Percentiles rank a stretch among this genome's conserved stretches.
These are phyloP conservation scores for Vultur gryphus DNA, from an alignment of 2,797 vertebrate species.

Conservation along the genomic window DNA sequence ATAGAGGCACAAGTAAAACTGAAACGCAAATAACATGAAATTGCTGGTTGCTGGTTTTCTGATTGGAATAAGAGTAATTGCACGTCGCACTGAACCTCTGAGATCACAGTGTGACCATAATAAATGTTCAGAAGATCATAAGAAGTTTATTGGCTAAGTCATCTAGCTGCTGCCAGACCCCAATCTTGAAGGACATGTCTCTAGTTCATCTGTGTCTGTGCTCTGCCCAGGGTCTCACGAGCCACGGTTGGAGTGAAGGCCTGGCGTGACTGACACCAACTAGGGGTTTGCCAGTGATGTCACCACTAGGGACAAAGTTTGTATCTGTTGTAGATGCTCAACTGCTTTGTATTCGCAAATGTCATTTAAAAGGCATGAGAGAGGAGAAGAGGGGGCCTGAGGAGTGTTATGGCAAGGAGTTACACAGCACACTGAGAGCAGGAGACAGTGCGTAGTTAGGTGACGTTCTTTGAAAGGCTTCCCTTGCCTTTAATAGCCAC, in stretches of 20 bases:
- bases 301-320: not conserved
- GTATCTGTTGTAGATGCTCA: not conserved
- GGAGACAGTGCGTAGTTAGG: not conserved
- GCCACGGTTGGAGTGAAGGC: not conserved
- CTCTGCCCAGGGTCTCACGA: not conserved
- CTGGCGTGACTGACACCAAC: not conserved
- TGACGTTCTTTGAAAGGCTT: not conserved
- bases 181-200: not conserved
- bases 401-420: not conserved
- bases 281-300: not conserved
- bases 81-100: not conserved
- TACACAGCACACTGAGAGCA: not conserved
- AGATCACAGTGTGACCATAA: not conserved
- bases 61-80: not conserved
- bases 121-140: not conserved
- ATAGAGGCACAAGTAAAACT: not conserved
- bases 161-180: not conserved
- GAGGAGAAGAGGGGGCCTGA: not conserved
- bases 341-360: not conserved
- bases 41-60: not conserved
- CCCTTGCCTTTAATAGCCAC: not conserved
- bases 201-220: not conserved
- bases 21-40: not conserved
- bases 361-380: not conserved
- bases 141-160: not conserved